Conservation (phyloP, 2,113 vertebrate species). For the Cyphomyrus discorhynchus region DNA sequence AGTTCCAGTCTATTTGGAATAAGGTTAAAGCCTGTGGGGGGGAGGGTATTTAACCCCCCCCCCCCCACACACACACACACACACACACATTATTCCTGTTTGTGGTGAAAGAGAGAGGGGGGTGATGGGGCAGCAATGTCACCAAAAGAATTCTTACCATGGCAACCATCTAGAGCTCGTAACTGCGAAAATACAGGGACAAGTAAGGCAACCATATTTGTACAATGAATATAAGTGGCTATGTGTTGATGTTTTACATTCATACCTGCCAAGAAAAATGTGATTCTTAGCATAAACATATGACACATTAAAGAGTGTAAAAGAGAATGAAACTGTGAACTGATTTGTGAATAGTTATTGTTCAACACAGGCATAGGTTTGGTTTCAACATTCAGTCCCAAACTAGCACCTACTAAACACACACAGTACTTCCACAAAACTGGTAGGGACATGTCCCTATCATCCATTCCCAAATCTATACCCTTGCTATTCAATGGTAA, state of each 20-base stretch:
- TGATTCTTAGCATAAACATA: neutral
- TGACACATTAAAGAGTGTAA: neutral
- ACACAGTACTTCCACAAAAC: neutral
- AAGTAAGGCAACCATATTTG: slow-evolving; percentile 68
- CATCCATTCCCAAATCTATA: neutral
- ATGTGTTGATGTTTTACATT: neutral
- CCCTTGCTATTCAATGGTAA: neutral
- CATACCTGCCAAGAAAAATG: slow-evolving; percentile 2
- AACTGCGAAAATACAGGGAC: slow-evolving; percentile 64
- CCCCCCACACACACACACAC: neutral
- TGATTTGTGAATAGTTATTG: neutral
- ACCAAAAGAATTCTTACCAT: slow-evolving; percentile 61
- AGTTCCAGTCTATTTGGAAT: slow-evolving; percentile 51
- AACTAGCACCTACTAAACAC: neutral
- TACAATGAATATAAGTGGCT: slow-evolving; percentile 57
- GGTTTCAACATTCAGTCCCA: neutral
- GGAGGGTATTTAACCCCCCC: slow-evolving; percentile 44
- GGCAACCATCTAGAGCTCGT: slow-evolving; percentile 64
- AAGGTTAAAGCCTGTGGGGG: slow-evolving; percentile 42
- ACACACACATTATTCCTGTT: slow-evolving; percentile 34
- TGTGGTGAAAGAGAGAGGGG: slow-evolving; percentile 42
- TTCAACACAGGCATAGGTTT: neutral
- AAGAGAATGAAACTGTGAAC: neutral
- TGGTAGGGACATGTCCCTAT: neutral
- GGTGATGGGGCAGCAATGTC: slow-evolving; percentile 54